Evolutionary conservation across 2,797 vertebrate genomes (phyloP).

Genomic region (Rallus crepitans): DNA sequence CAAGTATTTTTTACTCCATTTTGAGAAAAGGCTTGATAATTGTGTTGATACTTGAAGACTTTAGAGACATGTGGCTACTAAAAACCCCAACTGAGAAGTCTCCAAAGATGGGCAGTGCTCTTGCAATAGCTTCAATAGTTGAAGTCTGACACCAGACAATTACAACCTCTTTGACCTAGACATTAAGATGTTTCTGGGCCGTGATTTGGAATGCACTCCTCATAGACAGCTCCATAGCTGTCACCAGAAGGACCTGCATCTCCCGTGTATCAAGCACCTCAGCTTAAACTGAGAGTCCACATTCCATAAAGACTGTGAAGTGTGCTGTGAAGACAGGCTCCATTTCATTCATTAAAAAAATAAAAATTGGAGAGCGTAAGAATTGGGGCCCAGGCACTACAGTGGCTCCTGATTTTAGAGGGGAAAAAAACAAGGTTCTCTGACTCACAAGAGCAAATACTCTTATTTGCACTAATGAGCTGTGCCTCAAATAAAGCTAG

Average conservation of each 20-base stretch:
- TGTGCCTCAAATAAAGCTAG: neutral
- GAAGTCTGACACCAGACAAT: neutral
- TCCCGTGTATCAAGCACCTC: neutral
- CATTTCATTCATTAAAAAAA: neutral
- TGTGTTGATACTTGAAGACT: no score
- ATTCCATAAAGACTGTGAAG: neutral
- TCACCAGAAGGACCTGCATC: neutral
- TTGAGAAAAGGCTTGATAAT: no score
- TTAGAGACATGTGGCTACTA: neutral
- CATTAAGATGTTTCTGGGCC: neutral
- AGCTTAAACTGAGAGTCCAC: neutral
- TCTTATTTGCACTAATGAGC: neutral
- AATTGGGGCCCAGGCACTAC: neutral
- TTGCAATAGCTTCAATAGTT: neutral
- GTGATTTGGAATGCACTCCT: rapidly evolving
- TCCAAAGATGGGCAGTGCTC: neutral
- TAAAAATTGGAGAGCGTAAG: neutral
- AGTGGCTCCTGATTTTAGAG: neutral
- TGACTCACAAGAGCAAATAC: neutral
- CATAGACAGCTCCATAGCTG: neutral
- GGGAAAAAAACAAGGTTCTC: neutral
- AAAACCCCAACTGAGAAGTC: neutral
- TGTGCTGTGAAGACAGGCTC: neutral
- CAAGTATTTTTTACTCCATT: neutral
- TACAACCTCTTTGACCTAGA: neutral